Percentiles rank a stretch among this genome's conserved stretches.
phyloP scores from a whole-genome alignment of 2,113 vertebrate species.

The Daboia siamensis region DNA sequence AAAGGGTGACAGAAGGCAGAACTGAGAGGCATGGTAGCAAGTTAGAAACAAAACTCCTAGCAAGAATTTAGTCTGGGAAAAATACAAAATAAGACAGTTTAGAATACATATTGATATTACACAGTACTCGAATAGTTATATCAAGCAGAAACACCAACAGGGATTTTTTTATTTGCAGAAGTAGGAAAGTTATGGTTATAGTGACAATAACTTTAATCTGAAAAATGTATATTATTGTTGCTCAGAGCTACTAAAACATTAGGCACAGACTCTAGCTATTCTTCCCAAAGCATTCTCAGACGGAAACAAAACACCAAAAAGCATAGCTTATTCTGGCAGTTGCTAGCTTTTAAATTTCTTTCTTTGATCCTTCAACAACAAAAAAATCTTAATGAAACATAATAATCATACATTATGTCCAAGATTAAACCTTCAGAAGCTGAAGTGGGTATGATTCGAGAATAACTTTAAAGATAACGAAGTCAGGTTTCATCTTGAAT shows the following conservation, averaged over 20 bases:
- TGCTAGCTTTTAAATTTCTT: not conserved
- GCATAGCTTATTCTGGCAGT: not conserved
- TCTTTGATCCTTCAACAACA: too few relatives aligned
- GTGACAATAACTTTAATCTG: not conserved
- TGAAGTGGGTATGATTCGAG: not conserved
- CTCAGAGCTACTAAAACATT: not conserved
- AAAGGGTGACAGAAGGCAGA: not conserved
- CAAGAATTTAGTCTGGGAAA: not conserved
- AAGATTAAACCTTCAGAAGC: not conserved
- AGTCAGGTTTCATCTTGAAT: not conserved
- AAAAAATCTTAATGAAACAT: not conserved
- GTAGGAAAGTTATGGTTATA: not conserved
- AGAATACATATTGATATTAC: not conserved
- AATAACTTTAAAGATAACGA: not conserved
- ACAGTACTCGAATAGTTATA: not conserved
- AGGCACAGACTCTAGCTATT: not conserved
- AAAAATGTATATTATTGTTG: not conserved
- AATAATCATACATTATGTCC: not conserved
- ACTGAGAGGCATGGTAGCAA: not conserved
- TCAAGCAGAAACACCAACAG: too few relatives aligned
- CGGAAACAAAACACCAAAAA: not conserved
- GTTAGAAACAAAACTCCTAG: not conserved
- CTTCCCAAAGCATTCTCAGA: not conserved
- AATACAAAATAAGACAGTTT: not conserved
- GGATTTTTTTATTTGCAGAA: not conserved